phyloP scores from a whole-genome alignment of 2,113 vertebrate species.

The Equus quagga region DNA sequence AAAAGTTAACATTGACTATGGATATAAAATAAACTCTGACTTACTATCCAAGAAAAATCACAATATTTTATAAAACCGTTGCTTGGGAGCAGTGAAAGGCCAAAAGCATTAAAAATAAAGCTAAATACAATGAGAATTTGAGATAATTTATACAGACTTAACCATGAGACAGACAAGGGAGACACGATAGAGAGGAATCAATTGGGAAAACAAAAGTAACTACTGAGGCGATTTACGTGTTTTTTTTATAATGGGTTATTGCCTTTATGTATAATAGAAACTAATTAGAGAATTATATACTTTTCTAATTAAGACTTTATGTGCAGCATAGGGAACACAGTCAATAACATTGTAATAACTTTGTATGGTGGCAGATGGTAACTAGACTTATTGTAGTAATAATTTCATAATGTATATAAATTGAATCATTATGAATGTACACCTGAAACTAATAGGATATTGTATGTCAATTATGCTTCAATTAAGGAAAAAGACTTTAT shows the following conservation, averaged over 20 bases:
- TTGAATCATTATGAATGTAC: too few relatives aligned
- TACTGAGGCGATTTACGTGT: not conserved
- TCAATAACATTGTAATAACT: too few relatives aligned
- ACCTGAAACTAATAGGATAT: too few relatives aligned
- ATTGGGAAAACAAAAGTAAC: constrained; percentile 6
- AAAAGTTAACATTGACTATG: not conserved
- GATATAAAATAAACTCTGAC: not conserved
- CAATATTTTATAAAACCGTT: not conserved
- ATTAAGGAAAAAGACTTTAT: not conserved
- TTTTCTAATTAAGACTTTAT: constrained; percentile 31
- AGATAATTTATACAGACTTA: not conserved
- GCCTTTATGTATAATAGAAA: constrained; percentile 9
- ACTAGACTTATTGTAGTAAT: too few relatives aligned
- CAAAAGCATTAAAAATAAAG: not conserved
- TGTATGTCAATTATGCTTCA: too few relatives aligned
- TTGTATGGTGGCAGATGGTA: too few relatives aligned
- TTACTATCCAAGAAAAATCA: not conserved
- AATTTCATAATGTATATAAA: too few relatives aligned
- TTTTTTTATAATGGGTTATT: not conserved
- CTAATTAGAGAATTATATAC: not conserved
- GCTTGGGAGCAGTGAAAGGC: not conserved
- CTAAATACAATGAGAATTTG: constrained; percentile 13
- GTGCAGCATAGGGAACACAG: not conserved
- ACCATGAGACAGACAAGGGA: not conserved
- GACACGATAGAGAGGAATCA: not conserved